Percentiles rank a stretch among this genome's conserved stretches.
Conservation (phyloP, 2,888 invertebrate species). For the Hydriomena furcata region DNA sequence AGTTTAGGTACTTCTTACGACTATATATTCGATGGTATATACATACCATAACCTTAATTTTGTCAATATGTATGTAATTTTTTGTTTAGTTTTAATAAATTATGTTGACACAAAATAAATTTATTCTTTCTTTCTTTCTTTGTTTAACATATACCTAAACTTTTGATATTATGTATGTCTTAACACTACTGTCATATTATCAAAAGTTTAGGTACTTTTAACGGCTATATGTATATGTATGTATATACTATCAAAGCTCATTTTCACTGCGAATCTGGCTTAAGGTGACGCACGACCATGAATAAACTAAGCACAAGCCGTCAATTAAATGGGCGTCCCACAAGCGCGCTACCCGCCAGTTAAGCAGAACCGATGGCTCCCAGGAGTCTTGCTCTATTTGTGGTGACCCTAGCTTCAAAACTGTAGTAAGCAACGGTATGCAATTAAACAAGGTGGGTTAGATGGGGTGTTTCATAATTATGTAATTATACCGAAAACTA, state of each 20-base stretch:
- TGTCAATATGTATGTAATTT: too few species aligned
- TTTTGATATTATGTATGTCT: too few species aligned
- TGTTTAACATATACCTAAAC: too few species aligned
- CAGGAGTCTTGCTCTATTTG: slow-evolving; percentile 12
- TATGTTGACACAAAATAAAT: too few species aligned
- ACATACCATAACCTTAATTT: too few species aligned
- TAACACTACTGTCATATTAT: too few species aligned
- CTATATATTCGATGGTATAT: too few species aligned
- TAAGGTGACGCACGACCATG: slow-evolving; percentile 1
- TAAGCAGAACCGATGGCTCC: slow-evolving; percentile 22
- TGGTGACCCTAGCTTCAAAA: slow-evolving; percentile 22
- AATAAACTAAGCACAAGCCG: slow-evolving; percentile 25
- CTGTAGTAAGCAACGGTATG: slow-evolving; percentile 2
- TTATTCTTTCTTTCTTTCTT: too few species aligned
- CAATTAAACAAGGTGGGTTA: not conserved
- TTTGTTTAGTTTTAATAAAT: too few species aligned
- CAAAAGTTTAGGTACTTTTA: too few species aligned
- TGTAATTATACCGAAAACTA: not conserved
- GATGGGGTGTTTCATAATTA: not conserved
- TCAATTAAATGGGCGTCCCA: slow-evolving; percentile 21
- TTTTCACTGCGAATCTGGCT: not conserved
- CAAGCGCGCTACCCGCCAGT: slow-evolving; percentile 15
- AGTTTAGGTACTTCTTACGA: too few species aligned
- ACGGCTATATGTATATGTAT: too few species aligned
- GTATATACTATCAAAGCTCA: not conserved